Conservation (phyloP, 1,140 invertebrate genomes). For the Heliconius hermathena region DNA sequence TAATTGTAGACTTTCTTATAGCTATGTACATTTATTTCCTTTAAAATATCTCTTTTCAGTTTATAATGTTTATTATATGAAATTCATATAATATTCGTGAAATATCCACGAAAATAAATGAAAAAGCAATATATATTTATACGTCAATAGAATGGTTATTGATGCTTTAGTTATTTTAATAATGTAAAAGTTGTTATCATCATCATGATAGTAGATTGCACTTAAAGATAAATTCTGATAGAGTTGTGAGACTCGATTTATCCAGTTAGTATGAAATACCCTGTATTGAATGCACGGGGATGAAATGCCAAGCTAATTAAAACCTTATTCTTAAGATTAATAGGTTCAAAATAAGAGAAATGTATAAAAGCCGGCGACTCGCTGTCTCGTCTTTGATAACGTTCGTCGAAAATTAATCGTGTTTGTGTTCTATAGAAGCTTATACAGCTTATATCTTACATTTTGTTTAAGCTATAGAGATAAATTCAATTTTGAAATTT, state of each 20-base stretch:
- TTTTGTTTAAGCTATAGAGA: slow-evolving; percentile 10
- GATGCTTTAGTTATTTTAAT: neutral
- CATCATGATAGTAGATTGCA: neutral
- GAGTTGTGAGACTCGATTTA: neutral
- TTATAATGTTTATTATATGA: no score
- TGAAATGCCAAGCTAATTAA: slow-evolving; percentile 31
- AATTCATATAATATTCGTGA: no score
- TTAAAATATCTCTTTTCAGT: no score
- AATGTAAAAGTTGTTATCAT: neutral
- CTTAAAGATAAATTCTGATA: neutral
- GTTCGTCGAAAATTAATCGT: slow-evolving; percentile 52
- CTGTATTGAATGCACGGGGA: neutral
- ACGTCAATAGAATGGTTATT: no score
- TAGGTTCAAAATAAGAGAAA: slow-evolving; percentile 39
- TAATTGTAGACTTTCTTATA: no score
- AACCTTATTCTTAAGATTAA: slow-evolving; percentile 31
- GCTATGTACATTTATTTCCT: no score
- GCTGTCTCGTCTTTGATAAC: slow-evolving; percentile 69
- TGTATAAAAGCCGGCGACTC: slow-evolving; percentile 54
- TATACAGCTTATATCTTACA: slow-evolving; percentile 17
- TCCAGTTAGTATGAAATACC: slow-evolving; percentile 38
- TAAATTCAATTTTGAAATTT: slow-evolving; percentile 1
- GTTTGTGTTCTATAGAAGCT: slow-evolving; percentile 26
- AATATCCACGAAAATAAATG: no score
- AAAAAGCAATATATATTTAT: no score